Evolutionary conservation across 2,113 vertebrate genomes (phyloP).

Genomic region (Ancistrus triradiatus): DNA sequence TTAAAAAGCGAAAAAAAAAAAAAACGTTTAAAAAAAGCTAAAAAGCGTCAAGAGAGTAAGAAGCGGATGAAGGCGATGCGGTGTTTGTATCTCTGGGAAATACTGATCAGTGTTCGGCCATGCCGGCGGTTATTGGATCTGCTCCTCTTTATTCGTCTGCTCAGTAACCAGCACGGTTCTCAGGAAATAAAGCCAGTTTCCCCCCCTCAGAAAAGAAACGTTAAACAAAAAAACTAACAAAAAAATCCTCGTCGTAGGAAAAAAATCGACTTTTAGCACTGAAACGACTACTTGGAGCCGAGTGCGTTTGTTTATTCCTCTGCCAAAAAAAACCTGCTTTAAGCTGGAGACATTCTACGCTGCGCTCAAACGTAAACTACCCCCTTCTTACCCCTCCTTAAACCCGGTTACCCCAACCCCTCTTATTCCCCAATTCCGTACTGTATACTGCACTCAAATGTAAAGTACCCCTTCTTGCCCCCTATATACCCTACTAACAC

Average conservation of each 20-base stretch:
- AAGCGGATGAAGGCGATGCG: slow-evolving; percentile 87
- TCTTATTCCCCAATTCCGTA: slow-evolving; percentile 56
- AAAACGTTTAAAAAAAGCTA: slow-evolving; percentile 62
- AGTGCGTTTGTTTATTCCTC: slow-evolving; percentile 81
- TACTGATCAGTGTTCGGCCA: slow-evolving; percentile 96
- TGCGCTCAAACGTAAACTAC: slow-evolving; percentile 69
- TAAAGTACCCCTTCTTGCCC: too few species aligned
- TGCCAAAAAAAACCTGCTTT: slow-evolving; percentile 97
- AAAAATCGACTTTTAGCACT: slow-evolving; percentile 95
- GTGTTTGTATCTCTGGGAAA: slow-evolving; percentile 95
- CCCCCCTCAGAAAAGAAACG: slow-evolving; percentile 60
- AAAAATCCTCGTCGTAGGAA: slow-evolving; percentile 83
- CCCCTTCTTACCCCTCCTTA: slow-evolving; percentile 40
- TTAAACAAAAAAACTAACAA: slow-evolving; percentile 32
- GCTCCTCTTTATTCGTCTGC: slow-evolving; percentile 81
- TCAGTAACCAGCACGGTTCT: slow-evolving; percentile 99
- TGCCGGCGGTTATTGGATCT: slow-evolving; percentile 83
- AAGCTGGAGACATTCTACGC: slow-evolving; percentile 88
- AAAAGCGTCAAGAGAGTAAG: slow-evolving; percentile 34
- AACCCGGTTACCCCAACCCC: background rate
- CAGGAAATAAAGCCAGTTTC: slow-evolving; percentile 94
- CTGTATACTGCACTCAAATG: slow-evolving; percentile 66
- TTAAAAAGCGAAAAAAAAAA: slow-evolving; percentile 48
- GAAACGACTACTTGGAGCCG: slow-evolving; percentile 84
- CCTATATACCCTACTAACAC: background rate